Base-by-base conservation (phyloP, 2,888 invertebrate genomes). In the Phengaris arion region DNA sequence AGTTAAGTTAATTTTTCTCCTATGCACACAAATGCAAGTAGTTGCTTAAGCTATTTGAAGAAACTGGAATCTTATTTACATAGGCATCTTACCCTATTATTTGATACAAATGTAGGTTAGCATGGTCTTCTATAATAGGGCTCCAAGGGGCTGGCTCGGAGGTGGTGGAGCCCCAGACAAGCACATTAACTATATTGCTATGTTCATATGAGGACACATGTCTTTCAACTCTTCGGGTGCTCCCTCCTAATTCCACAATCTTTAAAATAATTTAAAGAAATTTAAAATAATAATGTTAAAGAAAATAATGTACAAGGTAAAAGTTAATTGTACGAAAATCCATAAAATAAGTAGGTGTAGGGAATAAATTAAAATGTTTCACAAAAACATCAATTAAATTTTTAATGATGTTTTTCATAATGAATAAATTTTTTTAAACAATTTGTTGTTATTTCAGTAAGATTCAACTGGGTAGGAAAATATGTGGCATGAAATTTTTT, bases 131-230 rank as follows among this genome's bases (percentile, higher is more conserved):
- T 81, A 98, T 96, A 70, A 97, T 94, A 13, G 98, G 98, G 84
- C 97, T 96, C 98, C 98, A 98, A 0, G 98, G 98, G 83, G 97
- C 98, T 0, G 98, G 97, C 86, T 98, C 98, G 78, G 97, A 97
- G 79, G 96, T 95, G 59, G 96, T 96, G 81, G 97, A 95, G 89
- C 98, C 98, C 98, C 98, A 98, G 68, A 98, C 95, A 46, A 97
- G 94, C 70, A 97, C 92, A 87, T 94, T 83, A 0, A 87, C 79
- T 13, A 84, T 83, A 55, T 77, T 79, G 7, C 79, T 77, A 6
- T 78, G 83, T 45, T 88, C 85, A 88, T 84, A 93, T 83, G 84
- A 94, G 81, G 91, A 94, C 82, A 91, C 89, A 84, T 82, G 93
- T 74, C 86, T 88, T 80, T 86, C 95, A 82, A 85, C 91, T 80